phyloP scores from a whole-genome alignment of 2,113 vertebrate species.

The Cryptomyrus ogoouensis region DNA sequence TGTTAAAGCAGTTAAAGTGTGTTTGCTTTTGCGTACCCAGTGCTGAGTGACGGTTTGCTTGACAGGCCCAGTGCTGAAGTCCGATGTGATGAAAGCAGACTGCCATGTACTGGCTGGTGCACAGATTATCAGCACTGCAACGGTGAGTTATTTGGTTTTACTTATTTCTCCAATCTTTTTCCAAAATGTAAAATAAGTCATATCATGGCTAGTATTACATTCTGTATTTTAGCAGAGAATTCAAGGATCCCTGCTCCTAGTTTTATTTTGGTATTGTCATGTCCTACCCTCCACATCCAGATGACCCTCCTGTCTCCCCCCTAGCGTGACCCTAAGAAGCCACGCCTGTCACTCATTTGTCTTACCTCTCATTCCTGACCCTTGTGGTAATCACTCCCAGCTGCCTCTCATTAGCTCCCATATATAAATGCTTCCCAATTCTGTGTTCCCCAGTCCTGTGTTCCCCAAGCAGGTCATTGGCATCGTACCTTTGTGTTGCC shows the following conservation, averaged over 20 bases:
- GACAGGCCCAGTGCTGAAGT: slow-evolving; percentile 32
- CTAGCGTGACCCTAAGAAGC: not conserved
- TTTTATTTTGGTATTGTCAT: not conserved
- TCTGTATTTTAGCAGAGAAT: not conserved
- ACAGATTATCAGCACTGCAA: not conserved
- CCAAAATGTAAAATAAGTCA: not conserved
- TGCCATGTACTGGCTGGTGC: slow-evolving; percentile 20
- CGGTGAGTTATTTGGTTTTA: slow-evolving; percentile 25
- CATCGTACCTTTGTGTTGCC: not conserved
- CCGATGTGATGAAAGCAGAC: slow-evolving; percentile 28
- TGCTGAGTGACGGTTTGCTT: slow-evolving; percentile 24
- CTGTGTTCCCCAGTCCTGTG: not conserved
- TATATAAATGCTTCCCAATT: not conserved
- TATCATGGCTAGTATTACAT: not conserved
- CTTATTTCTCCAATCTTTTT: not conserved
- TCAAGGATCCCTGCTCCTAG: not conserved
- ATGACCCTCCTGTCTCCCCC: not conserved
- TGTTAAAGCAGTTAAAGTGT: not conserved
- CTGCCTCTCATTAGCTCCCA: not conserved
- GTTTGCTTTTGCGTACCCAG: not conserved
- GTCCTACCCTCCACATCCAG: no score
- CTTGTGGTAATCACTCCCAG: not conserved
- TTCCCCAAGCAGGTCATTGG: not conserved
- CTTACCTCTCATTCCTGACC: not conserved
- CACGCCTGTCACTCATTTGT: not conserved